Conservation (phyloP, 2,888 invertebrate species). For the Rhaphigaster nebulosa region DNA sequence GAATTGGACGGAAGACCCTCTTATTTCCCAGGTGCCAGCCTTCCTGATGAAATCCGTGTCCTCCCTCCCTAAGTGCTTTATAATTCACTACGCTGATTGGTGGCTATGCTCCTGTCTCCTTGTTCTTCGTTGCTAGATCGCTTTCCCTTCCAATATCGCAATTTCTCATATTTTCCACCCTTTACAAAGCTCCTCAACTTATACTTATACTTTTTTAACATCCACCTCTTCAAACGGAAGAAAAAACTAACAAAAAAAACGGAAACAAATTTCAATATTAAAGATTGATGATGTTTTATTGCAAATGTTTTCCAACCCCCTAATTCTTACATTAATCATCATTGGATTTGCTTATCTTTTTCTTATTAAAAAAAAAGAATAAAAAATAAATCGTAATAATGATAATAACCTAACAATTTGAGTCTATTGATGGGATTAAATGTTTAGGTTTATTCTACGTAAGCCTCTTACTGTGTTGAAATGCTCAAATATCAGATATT, state of each 20-base stretch:
- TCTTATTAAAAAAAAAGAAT: too few relatives aligned
- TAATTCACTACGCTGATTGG: conserved; percentile 20
- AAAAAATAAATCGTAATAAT: too few relatives aligned
- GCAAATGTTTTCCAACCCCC: too few relatives aligned
- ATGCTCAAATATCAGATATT: too few relatives aligned
- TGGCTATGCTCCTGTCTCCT: not conserved
- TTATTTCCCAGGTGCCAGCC: not conserved
- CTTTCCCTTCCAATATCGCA: not conserved
- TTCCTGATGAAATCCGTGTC: not conserved
- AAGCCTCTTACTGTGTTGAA: too few relatives aligned
- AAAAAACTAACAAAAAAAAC: not conserved
- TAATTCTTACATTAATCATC: too few relatives aligned
- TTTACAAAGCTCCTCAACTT: not conserved
- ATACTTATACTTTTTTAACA: not conserved
- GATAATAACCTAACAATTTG: too few relatives aligned
- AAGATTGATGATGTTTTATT: too few relatives aligned
- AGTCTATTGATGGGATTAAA: too few relatives aligned
- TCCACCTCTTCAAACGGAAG: not conserved
- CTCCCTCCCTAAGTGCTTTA: not conserved
- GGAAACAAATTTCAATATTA: too few relatives aligned
- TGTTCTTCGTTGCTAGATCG: not conserved
- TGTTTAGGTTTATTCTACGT: too few relatives aligned
- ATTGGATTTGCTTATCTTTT: too few relatives aligned
- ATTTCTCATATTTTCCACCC: not conserved
- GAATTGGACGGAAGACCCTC: not conserved